These are phyloP conservation scores for Gadus chalcogrammus DNA, from an alignment of 2,113 vertebrate species.

Conservation along the genomic window DNA sequence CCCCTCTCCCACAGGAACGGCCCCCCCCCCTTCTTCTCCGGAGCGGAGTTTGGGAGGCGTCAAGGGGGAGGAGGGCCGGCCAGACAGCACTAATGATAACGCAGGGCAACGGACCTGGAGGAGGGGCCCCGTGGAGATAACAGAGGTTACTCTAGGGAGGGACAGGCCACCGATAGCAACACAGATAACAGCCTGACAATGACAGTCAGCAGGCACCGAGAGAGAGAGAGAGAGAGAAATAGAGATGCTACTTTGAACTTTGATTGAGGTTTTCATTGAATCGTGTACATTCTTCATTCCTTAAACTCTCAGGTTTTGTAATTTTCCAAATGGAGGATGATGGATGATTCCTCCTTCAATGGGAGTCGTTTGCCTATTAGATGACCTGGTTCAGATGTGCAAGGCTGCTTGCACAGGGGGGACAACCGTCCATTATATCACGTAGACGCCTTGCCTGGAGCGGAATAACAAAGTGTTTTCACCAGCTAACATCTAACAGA, in stretches of 20 bases:
- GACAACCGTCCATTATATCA: constrained; percentile 22
- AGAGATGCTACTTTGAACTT: constrained; percentile 27
- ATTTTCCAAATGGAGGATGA: too few species aligned
- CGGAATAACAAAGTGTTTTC: constrained; percentile 4
- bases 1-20: neutral
- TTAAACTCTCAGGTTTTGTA: too few species aligned
- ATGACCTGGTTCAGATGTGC: constrained; percentile 25
- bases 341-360: neutral
- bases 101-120: constrained; percentile 56
- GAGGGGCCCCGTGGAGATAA: constrained; percentile 56
- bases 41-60: constrained; percentile 40
- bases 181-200: constrained; percentile 53
- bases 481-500: too few species aligned
- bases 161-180: constrained; percentile 23
- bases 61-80: constrained; percentile 46
- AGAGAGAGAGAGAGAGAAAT: constrained; percentile 41
- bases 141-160: constrained; percentile 36
- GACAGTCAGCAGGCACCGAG: constrained; percentile 60
- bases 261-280: constrained; percentile 44
- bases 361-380: constrained; percentile 15
- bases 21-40: constrained; percentile 12
- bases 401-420: constrained; percentile 25
- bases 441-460: neutral
- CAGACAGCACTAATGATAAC: constrained; percentile 65
- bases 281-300: neutral